Base-by-base conservation (phyloP, 2,113 vertebrate genomes). In the Saguinus midas region DNA sequence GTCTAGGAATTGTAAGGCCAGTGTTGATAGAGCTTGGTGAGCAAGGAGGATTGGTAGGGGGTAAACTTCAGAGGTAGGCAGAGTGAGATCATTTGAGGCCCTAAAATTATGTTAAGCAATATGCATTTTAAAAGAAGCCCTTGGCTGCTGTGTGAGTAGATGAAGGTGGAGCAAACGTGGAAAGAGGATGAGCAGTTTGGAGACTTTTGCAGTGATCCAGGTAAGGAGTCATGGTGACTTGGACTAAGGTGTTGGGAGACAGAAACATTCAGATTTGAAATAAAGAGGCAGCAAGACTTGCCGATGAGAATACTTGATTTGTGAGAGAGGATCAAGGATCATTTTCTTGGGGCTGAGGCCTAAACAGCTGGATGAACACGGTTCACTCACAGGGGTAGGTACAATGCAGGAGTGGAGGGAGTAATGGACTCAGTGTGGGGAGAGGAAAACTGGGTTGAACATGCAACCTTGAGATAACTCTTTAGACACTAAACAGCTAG, bases 391-490 rank as follows among this genome's bases (percentile, higher is more conserved):
- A 48, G 37, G 29, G 43, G 6, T 0, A 18, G 23, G 17, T 25
- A 35, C 27, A 37, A 23, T 32, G 23, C 0, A 0, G 37, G 48
- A 29, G 52, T 6, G 21, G 72, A 27, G 12, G 27, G 12, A 13
- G 21, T 18, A 12, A 43, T 5, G 29, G 57, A 29, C 0, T 4
- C 11, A 32, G 14, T 20, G 9, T 3, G 0, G 7, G 16, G 48
- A 78, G 21, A 11, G 10, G 14, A 21, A 17, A 18, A 52, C 48
- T 32, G 50, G 23, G 23, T 16, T 17, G 35, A 80, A 35, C 35
- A 13, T 45, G 58, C 18, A 13, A 20, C 1, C 2, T 64, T 82
- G 48, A 78, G 70, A 45, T 20, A 40, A 23, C 21, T 32, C 27
- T 68, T 35, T n/a, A n/a, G 32, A n/a, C 29, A 68, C 32, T 16